Evolutionary conservation across 1,140 invertebrate genomes (phyloP), one percentile per base, ranked within the genome.

Genomic region (Cherax destructor): DNA sequence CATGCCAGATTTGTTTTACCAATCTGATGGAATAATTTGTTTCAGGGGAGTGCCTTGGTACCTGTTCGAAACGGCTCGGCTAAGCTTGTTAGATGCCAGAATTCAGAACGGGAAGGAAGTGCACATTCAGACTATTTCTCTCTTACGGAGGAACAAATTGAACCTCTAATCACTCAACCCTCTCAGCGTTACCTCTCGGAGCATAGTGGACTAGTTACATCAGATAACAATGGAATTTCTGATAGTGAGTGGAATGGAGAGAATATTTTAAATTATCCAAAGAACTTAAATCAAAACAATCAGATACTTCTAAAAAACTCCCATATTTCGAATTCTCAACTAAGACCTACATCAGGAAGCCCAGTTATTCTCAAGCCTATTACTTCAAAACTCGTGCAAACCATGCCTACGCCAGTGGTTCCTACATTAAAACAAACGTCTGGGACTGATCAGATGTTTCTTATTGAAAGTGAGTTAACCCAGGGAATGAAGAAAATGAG

Each of bases 51-150:
- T 30, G 61, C 61, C 41, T 74, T 74, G 59, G 83, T 21, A 21
- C 65, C 65, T 24, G 21, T 74, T 47, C 65, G 83, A 16, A 85
- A 85, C 50, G 83, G 83, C 9, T 85, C 83, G 4, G 65, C 65
- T 3, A 85, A 85, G 6, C 83, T 74, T 52, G 16, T 41, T 9
- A 79, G 77, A 79, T 59, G 86, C 18, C 74, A 52, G 30, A 80
- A 76, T 79, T 56, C 76, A 69, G 89, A 85, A 41, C 77, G 83
- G 0, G 89, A 86, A 4, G 92, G 86, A 9, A 93, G 92, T 83
- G 92, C 92, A 24, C 92, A 93, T 78, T 93, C 92, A 13, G 92
- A 93, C 56, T 93, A 93, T 69, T 93, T 90, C 72, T 93, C 92
- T 21, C 83, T 93, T 24, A 59, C 91, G 3, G 92, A 93, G 74